These are phyloP conservation scores for Buceros bicornis DNA, from an alignment of 2,797 vertebrate genomes.

Conservation along the genomic window DNA sequence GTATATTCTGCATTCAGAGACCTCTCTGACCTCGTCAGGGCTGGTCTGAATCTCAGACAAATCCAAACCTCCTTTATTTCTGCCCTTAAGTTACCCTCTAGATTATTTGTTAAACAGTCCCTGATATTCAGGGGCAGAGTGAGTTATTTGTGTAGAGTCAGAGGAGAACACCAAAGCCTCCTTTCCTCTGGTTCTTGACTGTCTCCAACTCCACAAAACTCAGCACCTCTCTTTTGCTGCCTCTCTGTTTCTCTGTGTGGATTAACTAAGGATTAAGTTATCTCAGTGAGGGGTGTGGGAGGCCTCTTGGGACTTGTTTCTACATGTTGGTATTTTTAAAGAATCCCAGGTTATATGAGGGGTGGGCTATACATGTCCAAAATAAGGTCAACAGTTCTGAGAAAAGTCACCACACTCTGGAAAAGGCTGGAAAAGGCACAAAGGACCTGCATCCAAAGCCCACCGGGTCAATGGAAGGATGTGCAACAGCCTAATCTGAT, in stretches of 20 bases:
- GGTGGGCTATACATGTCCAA: neutral
- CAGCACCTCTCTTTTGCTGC: neutral
- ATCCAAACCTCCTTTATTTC: neutral
- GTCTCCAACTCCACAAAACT: neutral
- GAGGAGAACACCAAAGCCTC: neutral
- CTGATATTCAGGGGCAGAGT: neutral
- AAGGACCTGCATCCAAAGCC: constrained; percentile 3
- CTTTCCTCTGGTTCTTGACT: neutral
- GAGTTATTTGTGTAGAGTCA: neutral
- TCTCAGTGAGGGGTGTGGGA: fast-evolving
- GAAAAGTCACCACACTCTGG: neutral
- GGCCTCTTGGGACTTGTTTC: neutral
- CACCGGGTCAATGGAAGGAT: constrained; percentile 4
- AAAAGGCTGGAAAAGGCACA: neutral
- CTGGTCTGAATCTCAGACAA: neutral
- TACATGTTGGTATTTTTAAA: neutral
- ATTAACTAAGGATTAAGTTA: neutral
- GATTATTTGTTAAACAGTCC: neutral
- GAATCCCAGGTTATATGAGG: neutral
- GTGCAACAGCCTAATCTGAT: constrained; percentile 15
- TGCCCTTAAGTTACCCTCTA: constrained; percentile 18
- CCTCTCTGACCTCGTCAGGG: neutral
- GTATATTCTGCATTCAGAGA: neutral
- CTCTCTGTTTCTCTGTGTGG: neutral
- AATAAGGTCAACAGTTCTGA: neutral